These are phyloP conservation scores for Brachyptera putata DNA, from an alignment of 2,888 invertebrate species.

Conservation along the genomic window DNA sequence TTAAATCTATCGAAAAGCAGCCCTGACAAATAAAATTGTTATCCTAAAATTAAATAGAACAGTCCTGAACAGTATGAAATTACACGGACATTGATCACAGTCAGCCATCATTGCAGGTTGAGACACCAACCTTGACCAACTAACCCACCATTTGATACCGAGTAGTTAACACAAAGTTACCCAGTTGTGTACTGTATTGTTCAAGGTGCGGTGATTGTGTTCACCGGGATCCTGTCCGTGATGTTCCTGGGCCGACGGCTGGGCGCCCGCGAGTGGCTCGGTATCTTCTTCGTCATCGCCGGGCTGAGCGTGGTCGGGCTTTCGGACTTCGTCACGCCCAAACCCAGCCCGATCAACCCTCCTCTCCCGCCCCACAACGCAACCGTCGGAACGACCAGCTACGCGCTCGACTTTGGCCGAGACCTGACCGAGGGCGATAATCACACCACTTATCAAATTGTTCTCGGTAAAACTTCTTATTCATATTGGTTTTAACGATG, in stretches of 20 bases:
- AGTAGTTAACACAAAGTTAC: no score
- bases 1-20: no score
- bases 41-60: no score
- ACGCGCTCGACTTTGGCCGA: constrained; percentile 9
- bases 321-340: constrained; percentile 58
- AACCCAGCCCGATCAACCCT: neutral
- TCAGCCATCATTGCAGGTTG: no score
- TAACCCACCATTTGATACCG: no score
- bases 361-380: neutral
- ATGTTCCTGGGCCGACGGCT: constrained; percentile 68
- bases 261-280: constrained; percentile 66
- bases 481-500: no score
- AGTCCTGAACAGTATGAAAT: no score
- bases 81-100: no score
- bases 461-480: constrained; percentile 28
- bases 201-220: constrained; percentile 77
- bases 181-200: no score
- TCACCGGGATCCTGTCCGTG: constrained; percentile 83
- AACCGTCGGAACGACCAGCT: constrained; percentile 21
- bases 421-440: neutral
- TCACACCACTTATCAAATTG: constrained; percentile 24
- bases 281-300: constrained; percentile 65
- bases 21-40: no score
- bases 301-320: constrained; percentile 70
- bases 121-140: no score